Evolutionary conservation across 2,797 vertebrate species (phyloP), one percentile per base, ranked within the genome.

Genomic region (Falco peregrinus): DNA sequence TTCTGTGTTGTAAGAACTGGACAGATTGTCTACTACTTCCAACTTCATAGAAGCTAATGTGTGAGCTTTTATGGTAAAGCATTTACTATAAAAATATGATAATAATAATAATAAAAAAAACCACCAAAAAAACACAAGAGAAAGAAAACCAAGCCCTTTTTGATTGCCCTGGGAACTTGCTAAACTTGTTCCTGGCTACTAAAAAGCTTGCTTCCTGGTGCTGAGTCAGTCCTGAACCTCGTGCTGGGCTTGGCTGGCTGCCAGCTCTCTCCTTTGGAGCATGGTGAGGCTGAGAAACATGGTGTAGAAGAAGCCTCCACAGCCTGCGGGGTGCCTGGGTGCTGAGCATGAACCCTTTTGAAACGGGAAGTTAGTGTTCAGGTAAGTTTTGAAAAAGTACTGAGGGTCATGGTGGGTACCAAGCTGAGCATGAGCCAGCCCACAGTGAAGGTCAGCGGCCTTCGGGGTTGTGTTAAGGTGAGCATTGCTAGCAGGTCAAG

Each of bases 391-490:
- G 26, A 16, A 70, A 74, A 64, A n/a, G 28, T 4, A 0, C 7
- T 50, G 33, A 9, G 19, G 16, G 7, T 63, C 2, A 1, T 7
- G 6, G 18, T 57, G n/a, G 4, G 5, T 39, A 33, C 11, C 6
- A 16, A 47, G 37, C 20, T 54, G 48, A 10, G 25, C 1, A 0
- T 33, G 22, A 68, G 37, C 31, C n/a, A 43, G 24, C 29, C 29
- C 37, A 1, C 10, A 6, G 0, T 0, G 37, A 29, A 13, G 9
- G 22, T 11, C 19, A 21, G 0, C 9, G 10, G 20, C 29, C 13
- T 53, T 25, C 19, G 25, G 14, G 37, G 9, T 4, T 35, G 10
- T 4, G 2, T 31, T 53, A 17, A 56, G 31, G 61, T 5, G 8
- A 53, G 47, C 8, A 19, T 21, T 57, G 37, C 28, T 37, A 6